A percentile compares a stretch with the other conserved stretches of the same genome.
Evolutionary conservation across 1,140 invertebrate genomes (phyloP).

Genomic region (Orchesella cincta): DNA sequence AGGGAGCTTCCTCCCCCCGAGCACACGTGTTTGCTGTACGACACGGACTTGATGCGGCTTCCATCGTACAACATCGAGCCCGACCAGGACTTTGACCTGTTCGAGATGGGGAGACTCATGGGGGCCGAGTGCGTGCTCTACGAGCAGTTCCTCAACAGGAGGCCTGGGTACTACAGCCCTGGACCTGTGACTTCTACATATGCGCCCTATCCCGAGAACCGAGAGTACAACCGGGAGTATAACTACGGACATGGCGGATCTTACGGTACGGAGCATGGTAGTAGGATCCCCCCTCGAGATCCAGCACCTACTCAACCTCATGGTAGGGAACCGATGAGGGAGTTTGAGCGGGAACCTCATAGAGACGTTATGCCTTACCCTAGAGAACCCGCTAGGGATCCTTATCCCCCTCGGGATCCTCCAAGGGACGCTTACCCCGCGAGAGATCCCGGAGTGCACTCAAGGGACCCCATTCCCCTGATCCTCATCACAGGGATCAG

Average conservation of each 20-base stretch:
- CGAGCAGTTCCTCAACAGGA: constrained; percentile 43
- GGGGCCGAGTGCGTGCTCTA: constrained; percentile 46
- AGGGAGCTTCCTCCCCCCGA: background rate
- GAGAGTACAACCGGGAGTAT: no score
- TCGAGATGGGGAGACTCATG: constrained; percentile 49
- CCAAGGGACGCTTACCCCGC: no score
- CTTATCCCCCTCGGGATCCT: background rate
- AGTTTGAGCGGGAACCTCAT: no score
- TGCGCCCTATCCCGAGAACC: background rate
- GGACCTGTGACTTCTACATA: background rate
- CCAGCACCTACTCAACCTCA: no score
- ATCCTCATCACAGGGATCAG: background rate
- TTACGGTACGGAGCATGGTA: background rate
- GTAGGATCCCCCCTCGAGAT: no score
- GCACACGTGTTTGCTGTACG: constrained; percentile 42
- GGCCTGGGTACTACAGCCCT: constrained; percentile 20
- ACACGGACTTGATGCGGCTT: constrained; percentile 43
- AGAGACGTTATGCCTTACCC: no score
- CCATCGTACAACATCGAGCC: constrained; percentile 41
- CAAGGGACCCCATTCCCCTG: background rate
- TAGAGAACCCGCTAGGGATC: no score
- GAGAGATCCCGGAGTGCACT: no score
- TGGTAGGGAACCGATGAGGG: no score
- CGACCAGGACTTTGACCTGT: constrained; percentile 48
- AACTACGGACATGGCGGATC: background rate